Evolutionary conservation across 2,113 vertebrate genomes (phyloP).

Genomic region (Pipra filicauda): DNA sequence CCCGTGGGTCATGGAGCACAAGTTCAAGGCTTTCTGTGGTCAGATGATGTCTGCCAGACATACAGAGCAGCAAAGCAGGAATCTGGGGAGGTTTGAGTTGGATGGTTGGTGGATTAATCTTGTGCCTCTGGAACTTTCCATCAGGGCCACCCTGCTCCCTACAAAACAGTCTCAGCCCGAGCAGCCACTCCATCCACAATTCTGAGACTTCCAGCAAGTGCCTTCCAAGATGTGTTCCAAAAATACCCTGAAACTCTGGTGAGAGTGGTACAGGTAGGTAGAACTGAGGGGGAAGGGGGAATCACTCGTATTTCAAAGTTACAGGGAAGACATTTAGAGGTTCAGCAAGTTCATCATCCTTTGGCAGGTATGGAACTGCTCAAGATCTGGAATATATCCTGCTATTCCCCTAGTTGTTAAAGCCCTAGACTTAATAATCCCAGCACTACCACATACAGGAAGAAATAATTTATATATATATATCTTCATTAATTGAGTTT

Average conservation of each 20-base stretch:
- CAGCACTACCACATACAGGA: neutral
- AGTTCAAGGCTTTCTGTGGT: neutral
- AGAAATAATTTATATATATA: accelerated
- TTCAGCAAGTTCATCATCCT: neutral
- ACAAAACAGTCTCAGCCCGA: conserved; percentile 89
- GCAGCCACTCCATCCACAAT: conserved; percentile 82
- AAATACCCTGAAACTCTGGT: conserved; percentile 94
- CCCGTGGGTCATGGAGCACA: accelerated
- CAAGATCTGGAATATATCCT: neutral
- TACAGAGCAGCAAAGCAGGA: accelerated
- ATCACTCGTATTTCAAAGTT: neutral
- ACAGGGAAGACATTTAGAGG: neutral
- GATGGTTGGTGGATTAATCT: neutral
- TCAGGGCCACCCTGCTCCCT: conserved; percentile 88
- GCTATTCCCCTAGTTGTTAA: neutral
- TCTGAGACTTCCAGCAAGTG: conserved; percentile 85
- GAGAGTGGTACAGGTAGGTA: conserved; percentile 86
- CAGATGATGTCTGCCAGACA: neutral
- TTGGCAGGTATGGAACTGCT: accelerated
- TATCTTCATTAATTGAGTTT: neutral
- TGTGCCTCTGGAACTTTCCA: neutral
- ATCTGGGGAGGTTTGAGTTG: neutral
- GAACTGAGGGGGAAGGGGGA: no score
- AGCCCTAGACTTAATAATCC: neutral
- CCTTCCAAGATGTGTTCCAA: conserved; percentile 89